Evolutionary conservation across 2,113 vertebrate species (phyloP), one percentile per base, ranked within the genome.

Genomic region (Irena cyanogastra): DNA sequence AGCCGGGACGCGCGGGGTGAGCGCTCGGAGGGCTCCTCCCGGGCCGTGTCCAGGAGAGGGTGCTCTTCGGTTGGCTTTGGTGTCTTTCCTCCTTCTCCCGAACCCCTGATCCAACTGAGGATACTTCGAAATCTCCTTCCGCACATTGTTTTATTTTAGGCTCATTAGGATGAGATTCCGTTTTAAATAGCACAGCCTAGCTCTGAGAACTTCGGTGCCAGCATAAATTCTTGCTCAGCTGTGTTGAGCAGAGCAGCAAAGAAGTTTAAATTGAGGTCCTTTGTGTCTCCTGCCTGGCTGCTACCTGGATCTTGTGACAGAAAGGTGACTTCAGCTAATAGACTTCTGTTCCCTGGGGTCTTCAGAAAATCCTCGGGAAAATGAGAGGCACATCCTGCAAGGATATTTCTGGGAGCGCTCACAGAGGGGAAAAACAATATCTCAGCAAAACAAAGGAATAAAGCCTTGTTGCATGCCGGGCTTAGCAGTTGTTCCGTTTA

Each of bases 91-190:
- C 76, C 90, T 95, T 54, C 52, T 93, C 47, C 49, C 10, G 61
- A 84, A 15, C 20, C 4, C 37, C 85, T 8, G 84, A 61, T 85
- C 77, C 94, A 64, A 47, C 88, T 56, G 94, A 97, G 94, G 64
- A 41, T 89, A 81, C 96, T 97, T 94, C 93, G 97, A 98, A 96
- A 97, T 94, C 97, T 95, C 92, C 83, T 97, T 95, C 95, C 85
- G 72, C 97, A 87, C 94, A 23, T 86, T 97, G 96, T 89, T 97
- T 97, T 97, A 96, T 98, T 98, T 97, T 96, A 91, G 95, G 89
- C 95, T 97, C 96, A 91, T 98, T 94, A 97, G 97, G 97, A 96
- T 96, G 97, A 98, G 97, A 98, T 97, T 97, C 93, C 68, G 82
- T 96, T 97, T 97, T 95, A 96, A 97, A 97, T 87, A 96, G 96